A percentile compares a stretch with the other conserved stretches of the same genome.
phyloP scores from a whole-genome alignment of 2,888 invertebrate species.

The Nomada hirtipes region DNA sequence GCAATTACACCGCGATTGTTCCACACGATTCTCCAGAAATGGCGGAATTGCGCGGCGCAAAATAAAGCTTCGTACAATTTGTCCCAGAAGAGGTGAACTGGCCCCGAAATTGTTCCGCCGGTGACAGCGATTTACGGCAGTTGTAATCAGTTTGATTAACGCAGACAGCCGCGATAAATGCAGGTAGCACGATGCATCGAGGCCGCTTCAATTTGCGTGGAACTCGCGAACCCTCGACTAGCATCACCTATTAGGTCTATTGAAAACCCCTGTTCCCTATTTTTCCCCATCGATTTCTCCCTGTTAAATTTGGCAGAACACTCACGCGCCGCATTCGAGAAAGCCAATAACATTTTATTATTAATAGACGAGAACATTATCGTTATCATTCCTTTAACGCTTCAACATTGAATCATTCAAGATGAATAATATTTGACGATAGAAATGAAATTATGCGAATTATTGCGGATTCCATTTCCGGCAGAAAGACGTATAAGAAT shows the following conservation, averaged over 20 bases:
- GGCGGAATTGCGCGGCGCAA: slow-evolving; percentile 37
- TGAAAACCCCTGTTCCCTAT: not conserved
- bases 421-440: not conserved
- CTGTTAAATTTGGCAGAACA: not conserved
- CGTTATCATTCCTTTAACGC: not conserved
- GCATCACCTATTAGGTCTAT: slow-evolving; percentile 37
- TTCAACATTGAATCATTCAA: not conserved
- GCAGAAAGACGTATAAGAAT: too few species aligned
- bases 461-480: not conserved
- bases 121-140: slow-evolving; percentile 56
- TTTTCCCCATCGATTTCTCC: slow-evolving; percentile 11
- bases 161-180: slow-evolving; percentile 61
- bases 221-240: slow-evolving; percentile 38
- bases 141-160: slow-evolving; percentile 63
- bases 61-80: slow-evolving; percentile 60
- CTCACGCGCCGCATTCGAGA: too few species aligned
- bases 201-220: slow-evolving; percentile 54
- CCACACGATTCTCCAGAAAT: slow-evolving; percentile 5
- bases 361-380: not conserved
- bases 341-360: not conserved
- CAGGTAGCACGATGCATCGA: slow-evolving; percentile 43
- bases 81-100: slow-evolving; percentile 57
- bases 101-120: slow-evolving; percentile 56
- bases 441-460: not conserved
- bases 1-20: slow-evolving; percentile 32